Evolutionary conservation across 2,888 invertebrate species (phyloP), one percentile per base, ranked within the genome.

Genomic region (Stenolophus ochropezus): DNA sequence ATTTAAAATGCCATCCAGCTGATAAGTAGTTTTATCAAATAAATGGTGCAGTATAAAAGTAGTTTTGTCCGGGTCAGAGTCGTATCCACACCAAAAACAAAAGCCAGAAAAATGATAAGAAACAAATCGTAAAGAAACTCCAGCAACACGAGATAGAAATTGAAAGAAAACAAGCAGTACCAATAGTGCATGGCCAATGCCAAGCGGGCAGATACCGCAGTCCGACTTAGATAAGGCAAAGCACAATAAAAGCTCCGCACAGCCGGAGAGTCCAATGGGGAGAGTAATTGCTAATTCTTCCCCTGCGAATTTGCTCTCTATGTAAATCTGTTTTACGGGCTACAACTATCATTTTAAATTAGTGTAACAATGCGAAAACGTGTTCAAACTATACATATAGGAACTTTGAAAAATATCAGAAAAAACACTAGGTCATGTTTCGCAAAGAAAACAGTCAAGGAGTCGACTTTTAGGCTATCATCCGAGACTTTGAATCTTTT

Each of bases 111-210:
- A 25, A 61, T 61, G 61, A 61, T 61, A 61, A 61, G 61, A 61
- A 61, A 61, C 61, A 61, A 61, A 61, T 61, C 61, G 61, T 61
- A 61, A 25, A 61, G 61, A 61, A 25, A 23, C 21, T 14, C 11
- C 61, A 23, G 4, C n/a, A 61, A 61, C 21, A 61, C 61, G 23
- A 61, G 61, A 61, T 61, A 61, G 61, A 25, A 61, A 61, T 61
- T 61, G 23, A 61, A 61, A 61, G 61, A 61, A 61, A 61, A 61
- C 61, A 61, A 61, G 8, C 25, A 61, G 25, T 61, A 61, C 21
- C 61, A 20, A 61, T 61, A 61, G 23, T 61, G 61, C 61, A 61
- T 61, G 23, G 25, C n/a, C 23, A 61, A 61, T 14, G 21, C 23
- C 23, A 25, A 61, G 6, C 61, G 23, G 23, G 25, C 61, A 21